Base-by-base conservation (phyloP, 2,797 vertebrate genomes). In the Rhabdophis nuchalis region DNA sequence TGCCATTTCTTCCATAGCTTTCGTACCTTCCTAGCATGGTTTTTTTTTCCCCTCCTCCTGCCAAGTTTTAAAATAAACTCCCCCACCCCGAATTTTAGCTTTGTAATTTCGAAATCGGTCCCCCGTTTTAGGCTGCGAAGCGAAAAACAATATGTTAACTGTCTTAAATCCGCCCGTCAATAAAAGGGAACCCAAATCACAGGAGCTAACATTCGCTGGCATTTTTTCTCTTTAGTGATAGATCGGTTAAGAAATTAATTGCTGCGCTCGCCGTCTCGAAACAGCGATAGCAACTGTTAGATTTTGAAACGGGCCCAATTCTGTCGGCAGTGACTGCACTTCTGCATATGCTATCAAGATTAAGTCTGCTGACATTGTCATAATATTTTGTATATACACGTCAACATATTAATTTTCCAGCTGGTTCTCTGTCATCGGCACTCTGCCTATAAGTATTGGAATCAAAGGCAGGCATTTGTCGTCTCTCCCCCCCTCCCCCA, bases 311-410 rank as follows among this genome's bases (percentile, higher is more conserved):
- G n/a, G 54, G 52, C 58, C 85, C 32, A 87, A 27, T 72, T 87
- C 29, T 64, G 61, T 68, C 60, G 52, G 85, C 58, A 54, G 29
- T 32, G 53, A 53, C 86, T 91, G 27, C n/a, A 36, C 85, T 52
- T 87, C 20, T 3, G 25, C 85, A 91, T 87, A 91, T 91, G 85
- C 57, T 86, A 91, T 68, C 86, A 87, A 87, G 86, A 91, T 68
- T 68, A 68, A 64, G 85, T 86, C 82, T 54, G 58, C n/a, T 91
- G 54, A 52, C 18, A 91, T 36, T 91, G 85, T 91, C 85, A 91
- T 53, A 91, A 68, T 91, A 87, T 91, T 91, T 87, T 87, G 58
- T 52, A 32, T 64, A 14, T 29, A 54, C 13, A 86, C 32, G 52
- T 91, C 77, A 54, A 91, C 77, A 86, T 91, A 50, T 50, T 91